Conservation (phyloP, 2,888 invertebrate genomes). For the Microchrysa polita region DNA sequence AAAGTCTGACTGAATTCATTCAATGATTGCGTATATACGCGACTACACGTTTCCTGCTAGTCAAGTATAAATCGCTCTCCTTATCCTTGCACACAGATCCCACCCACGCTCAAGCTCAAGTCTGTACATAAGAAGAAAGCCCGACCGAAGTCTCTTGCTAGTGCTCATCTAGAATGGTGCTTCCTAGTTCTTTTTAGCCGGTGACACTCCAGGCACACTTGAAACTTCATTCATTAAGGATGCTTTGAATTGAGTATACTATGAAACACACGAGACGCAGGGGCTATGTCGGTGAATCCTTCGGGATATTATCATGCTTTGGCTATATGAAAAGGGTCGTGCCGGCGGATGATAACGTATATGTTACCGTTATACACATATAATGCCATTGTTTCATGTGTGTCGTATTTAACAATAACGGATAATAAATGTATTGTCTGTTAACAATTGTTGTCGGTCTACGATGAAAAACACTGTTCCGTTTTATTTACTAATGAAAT, state of each 20-base stretch:
- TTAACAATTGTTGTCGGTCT: not conserved
- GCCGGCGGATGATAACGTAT: not conserved
- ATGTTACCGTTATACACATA: too few species aligned
- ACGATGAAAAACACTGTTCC: not conserved
- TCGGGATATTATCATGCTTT: not conserved
- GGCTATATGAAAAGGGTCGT: slow-evolving; percentile 7
- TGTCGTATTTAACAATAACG: not conserved
- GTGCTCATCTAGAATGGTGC: too few species aligned
- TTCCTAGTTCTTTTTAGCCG: slow-evolving; percentile 36
- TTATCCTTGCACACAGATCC: slow-evolving; percentile 18
- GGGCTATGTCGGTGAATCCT: not conserved
- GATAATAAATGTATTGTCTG: not conserved
- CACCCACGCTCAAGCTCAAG: not conserved
- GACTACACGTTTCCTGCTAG: slow-evolving; percentile 25
- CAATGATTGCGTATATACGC: slow-evolving; percentile 21
- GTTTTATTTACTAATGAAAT: slow-evolving; percentile 1
- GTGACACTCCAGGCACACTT: slow-evolving; percentile 37
- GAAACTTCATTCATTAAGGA: slow-evolving; percentile 41
- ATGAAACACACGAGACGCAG: slow-evolving; percentile 23
- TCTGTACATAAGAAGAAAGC: not conserved
- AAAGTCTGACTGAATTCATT: slow-evolving; percentile 25
- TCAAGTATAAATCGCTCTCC: slow-evolving; percentile 17
- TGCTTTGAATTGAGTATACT: slow-evolving; percentile 36
- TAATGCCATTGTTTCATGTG: not conserved
- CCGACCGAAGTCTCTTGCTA: not conserved